Evolutionary conservation across 2,113 vertebrate species (phyloP).

Genomic region (Aegotheles bennettii): DNA sequence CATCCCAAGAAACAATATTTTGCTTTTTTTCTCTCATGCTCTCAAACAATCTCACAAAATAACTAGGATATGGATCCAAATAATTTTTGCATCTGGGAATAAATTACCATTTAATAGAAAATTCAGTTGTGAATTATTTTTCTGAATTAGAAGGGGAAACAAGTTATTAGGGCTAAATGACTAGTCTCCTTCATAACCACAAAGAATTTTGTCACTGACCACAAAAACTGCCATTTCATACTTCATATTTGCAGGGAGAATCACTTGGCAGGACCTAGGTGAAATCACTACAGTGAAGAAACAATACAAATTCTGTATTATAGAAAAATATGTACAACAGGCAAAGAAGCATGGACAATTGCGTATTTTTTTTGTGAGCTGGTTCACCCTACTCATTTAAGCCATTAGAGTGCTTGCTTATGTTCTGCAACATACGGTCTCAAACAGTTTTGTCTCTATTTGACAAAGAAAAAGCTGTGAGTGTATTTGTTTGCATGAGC

Average conservation of each 20-base stretch:
- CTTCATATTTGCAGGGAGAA: background rate
- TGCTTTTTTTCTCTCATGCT: background rate
- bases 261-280: background rate
- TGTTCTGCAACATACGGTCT: constrained; percentile 38
- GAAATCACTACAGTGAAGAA: background rate
- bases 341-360: background rate
- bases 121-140: background rate
- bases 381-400: background rate
- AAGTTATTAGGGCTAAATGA: background rate
- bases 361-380: background rate
- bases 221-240: background rate
- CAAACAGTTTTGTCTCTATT: constrained; percentile 14
- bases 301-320: background rate
- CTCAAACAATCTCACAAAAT: background rate
- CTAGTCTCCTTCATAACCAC: background rate
- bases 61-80: background rate
- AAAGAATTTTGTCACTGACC: background rate
- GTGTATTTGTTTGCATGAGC: constrained; percentile 39
- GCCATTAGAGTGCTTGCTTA: background rate
- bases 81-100: background rate
- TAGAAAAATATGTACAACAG: background rate
- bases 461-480: constrained; percentile 42
- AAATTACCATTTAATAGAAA: background rate
- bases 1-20: background rate
- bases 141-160: background rate